Evolutionary conservation across 2,113 vertebrate species (phyloP).

Genomic region (Daboia siamensis): DNA sequence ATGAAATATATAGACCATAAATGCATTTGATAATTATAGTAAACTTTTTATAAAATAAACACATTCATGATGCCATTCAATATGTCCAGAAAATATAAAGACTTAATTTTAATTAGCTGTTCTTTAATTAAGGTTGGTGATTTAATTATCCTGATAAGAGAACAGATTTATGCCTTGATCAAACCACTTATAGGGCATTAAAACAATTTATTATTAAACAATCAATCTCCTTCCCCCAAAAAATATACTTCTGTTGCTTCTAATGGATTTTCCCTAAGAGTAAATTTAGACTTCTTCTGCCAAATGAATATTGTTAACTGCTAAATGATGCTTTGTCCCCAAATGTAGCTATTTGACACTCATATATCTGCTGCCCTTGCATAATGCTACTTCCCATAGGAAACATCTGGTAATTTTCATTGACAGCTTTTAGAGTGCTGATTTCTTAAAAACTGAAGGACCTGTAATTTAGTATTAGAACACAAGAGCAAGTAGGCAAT

Average conservation of each 20-base stretch:
- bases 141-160: slow-evolving; percentile 65
- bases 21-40: slow-evolving; percentile 55
- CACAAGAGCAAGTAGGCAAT: slow-evolving; percentile 45
- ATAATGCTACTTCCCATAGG: slow-evolving; percentile 60
- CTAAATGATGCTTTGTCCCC: slow-evolving; percentile 71
- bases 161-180: slow-evolving; percentile 68
- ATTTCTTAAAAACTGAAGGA: slow-evolving; percentile 53
- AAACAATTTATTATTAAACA: slow-evolving; percentile 71
- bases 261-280: slow-evolving; percentile 70
- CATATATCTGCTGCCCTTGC: slow-evolving; percentile 67
- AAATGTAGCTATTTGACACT: slow-evolving; percentile 64
- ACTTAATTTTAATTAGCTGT: slow-evolving; percentile 72
- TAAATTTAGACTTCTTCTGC: slow-evolving; percentile 60
- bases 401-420: slow-evolving; percentile 59
- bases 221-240: not conserved
- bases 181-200: slow-evolving; percentile 72
- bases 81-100: slow-evolving; percentile 41
- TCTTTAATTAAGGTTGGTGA: slow-evolving; percentile 56
- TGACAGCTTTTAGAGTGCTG: slow-evolving; percentile 55
- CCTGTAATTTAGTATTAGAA: slow-evolving; percentile 54
- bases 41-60: slow-evolving; percentile 55
- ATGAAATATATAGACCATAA: slow-evolving; percentile 50
- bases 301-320: slow-evolving; percentile 71
- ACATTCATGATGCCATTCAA: slow-evolving; percentile 37
- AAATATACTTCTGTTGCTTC: slow-evolving; percentile 61